A percentile compares a stretch with the other conserved stretches of the same genome.
Evolutionary conservation across 2,113 vertebrate species (phyloP).

Genomic region (Oreotrochilus melanogaster): DNA sequence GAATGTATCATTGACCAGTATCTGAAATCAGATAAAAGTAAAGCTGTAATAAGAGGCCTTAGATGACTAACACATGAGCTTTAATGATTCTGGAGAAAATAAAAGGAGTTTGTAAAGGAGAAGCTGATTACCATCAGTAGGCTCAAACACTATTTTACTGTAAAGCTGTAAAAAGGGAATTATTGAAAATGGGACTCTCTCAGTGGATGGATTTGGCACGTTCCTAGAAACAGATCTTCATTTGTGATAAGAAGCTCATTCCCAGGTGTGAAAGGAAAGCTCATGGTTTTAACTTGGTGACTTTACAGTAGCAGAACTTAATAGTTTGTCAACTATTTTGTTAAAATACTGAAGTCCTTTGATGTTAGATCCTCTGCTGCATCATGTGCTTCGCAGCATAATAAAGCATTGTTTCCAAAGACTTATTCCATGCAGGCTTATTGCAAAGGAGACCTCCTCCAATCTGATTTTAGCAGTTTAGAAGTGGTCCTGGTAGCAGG

Average conservation of each 20-base stretch:
- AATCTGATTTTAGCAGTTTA: not conserved
- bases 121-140: constrained; percentile 86
- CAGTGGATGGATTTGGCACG: constrained; percentile 82
- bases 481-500: not conserved
- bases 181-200: constrained; percentile 79
- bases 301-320: constrained; percentile 64
- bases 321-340: constrained; percentile 60
- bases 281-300: constrained; percentile 56
- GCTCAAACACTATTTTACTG: constrained; percentile 86
- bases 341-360: constrained; percentile 18
- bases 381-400: not conserved
- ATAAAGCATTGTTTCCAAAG: not conserved
- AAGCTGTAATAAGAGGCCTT: constrained; percentile 88
- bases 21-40: constrained; percentile 90
- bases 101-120: constrained; percentile 89
- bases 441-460: not conserved
- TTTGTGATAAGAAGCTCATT: constrained; percentile 81
- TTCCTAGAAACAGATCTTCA: constrained; percentile 83
- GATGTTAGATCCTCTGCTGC: constrained; percentile 36
- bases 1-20: constrained; percentile 85
- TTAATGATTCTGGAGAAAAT: constrained; percentile 87
- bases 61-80: constrained; percentile 87
- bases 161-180: constrained; percentile 84
- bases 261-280: constrained; percentile 84
- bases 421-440: not conserved